phyloP scores from a whole-genome alignment of 2,113 vertebrate species.

The Melanotaenia duboulayi region DNA sequence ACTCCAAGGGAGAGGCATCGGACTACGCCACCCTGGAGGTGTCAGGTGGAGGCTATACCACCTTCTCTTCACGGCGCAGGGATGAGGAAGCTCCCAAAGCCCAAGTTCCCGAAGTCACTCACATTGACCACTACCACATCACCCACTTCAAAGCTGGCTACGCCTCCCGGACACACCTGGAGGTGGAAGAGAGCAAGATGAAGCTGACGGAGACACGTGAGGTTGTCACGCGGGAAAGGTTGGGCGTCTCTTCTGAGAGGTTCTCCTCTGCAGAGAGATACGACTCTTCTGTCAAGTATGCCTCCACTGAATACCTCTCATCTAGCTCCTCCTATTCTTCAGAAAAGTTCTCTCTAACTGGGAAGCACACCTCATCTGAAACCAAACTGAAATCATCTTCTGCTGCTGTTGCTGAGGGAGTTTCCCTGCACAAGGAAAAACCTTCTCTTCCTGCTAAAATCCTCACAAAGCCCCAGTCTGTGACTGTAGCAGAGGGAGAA shows the following conservation, averaged over 20 bases:
- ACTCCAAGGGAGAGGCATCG: conserved; percentile 94
- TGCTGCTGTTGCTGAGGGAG: conserved; percentile 81
- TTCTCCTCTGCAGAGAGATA: conserved; percentile 81
- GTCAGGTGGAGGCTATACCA: conserved; percentile 89
- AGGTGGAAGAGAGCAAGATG: conserved; percentile 88
- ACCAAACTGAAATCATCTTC: conserved; percentile 79
- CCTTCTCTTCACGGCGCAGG: conserved; percentile 90
- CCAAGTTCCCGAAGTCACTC: conserved; percentile 90
- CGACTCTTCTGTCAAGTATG: conserved; percentile 76
- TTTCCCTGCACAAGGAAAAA: conserved; percentile 86
- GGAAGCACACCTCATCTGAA: conserved; percentile 70
- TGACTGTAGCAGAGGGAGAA: conserved; percentile 90
- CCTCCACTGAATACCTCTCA: conserved; percentile 80
- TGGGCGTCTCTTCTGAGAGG: conserved; percentile 81
- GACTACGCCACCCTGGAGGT: conserved; percentile 97
- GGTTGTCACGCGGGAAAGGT: conserved; percentile 85
- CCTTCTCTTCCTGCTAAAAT: conserved; percentile 89
- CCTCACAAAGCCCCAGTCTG: conserved; percentile 93
- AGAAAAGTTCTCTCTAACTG: conserved; percentile 61
- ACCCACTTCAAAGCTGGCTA: conserved; percentile 91
- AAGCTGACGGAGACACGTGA: conserved; percentile 88
- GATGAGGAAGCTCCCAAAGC: conserved; percentile 88
- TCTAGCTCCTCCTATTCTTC: conserved; percentile 78
- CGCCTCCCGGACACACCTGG: conserved; percentile 86
- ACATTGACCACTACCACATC: conserved; percentile 90